A percentile compares a stretch with the other conserved stretches of the same genome.
phyloP scores from a whole-genome alignment of 2,888 invertebrate genomes.

The Pachymerium ferrugineum region DNA sequence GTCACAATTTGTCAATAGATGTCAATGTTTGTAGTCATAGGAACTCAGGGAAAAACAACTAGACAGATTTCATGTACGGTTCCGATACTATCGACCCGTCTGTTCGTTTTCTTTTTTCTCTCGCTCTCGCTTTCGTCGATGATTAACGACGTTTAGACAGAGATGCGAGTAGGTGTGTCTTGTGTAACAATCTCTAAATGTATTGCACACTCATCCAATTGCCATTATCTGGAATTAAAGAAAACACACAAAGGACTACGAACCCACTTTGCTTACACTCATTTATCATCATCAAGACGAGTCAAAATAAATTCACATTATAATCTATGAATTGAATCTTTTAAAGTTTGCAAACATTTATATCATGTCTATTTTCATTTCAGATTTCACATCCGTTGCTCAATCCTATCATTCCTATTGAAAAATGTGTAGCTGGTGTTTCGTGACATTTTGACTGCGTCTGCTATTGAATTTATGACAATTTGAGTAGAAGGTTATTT shows the following conservation, averaged over 20 bases:
- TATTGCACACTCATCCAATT: conserved; percentile 19
- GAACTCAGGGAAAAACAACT: neutral
- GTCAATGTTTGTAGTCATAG: neutral
- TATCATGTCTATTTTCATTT: neutral
- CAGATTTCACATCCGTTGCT: too few species aligned
- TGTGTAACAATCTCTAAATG: conserved; percentile 19
- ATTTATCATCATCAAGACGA: conserved; percentile 1
- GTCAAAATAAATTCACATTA: conserved; percentile 1
- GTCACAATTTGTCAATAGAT: neutral
- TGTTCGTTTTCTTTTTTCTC: neutral
- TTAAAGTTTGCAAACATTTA: neutral
- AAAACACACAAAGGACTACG: neutral
- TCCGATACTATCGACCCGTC: neutral
- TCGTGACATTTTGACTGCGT: too few species aligned
- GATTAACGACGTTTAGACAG: conserved; percentile 3
- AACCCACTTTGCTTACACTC: conserved; percentile 8
- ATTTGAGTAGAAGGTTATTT: too few species aligned
- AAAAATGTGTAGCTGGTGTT: too few species aligned
- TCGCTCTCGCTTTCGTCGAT: neutral
- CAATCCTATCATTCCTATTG: too few species aligned
- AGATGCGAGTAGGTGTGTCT: conserved; percentile 17
- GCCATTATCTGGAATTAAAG: conserved; percentile 10
- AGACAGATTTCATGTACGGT: neutral
- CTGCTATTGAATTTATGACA: too few species aligned
- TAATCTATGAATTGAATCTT: neutral